Evolutionary conservation across 2,797 vertebrate species (phyloP).

Genomic region (Taeniopygia guttata): DNA sequence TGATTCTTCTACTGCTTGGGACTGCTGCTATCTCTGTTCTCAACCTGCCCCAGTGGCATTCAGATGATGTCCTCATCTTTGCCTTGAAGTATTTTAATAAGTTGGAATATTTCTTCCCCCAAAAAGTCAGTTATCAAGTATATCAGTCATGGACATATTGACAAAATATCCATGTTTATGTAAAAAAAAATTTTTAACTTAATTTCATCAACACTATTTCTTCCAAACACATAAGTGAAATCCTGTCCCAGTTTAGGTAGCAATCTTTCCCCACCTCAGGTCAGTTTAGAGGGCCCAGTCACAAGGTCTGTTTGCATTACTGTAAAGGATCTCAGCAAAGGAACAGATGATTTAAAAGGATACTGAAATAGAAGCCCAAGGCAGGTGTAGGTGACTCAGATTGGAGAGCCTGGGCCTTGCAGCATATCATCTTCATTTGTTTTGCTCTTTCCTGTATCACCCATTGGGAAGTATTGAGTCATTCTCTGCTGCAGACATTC

Average conservation of each 20-base stretch:
- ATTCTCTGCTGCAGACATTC: constrained; percentile 2
- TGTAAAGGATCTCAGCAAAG: not conserved
- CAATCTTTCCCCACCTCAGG: not conserved
- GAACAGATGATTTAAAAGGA: not conserved
- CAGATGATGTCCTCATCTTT: not conserved
- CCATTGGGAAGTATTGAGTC: not conserved
- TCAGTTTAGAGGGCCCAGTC: not conserved
- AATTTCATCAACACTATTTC: not conserved
- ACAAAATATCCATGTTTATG: not conserved
- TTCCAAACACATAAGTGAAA: not conserved
- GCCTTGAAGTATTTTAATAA: not conserved
- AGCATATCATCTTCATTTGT: not conserved
- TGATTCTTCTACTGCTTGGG: not conserved
- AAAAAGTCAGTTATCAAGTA: not conserved
- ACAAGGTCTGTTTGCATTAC: not conserved
- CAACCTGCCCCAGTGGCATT: not conserved
- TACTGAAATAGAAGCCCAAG: not conserved
- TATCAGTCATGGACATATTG: rapidly evolving
- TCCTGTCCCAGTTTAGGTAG: not conserved
- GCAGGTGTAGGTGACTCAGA: not conserved
- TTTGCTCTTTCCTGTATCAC: not conserved
- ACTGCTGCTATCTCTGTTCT: not conserved
- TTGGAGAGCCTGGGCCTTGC: not conserved
- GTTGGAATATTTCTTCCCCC: not conserved
- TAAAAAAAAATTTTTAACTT: not conserved